Conservation (phyloP, 2,888 invertebrate species). For the Frankliniella intonsa region DNA sequence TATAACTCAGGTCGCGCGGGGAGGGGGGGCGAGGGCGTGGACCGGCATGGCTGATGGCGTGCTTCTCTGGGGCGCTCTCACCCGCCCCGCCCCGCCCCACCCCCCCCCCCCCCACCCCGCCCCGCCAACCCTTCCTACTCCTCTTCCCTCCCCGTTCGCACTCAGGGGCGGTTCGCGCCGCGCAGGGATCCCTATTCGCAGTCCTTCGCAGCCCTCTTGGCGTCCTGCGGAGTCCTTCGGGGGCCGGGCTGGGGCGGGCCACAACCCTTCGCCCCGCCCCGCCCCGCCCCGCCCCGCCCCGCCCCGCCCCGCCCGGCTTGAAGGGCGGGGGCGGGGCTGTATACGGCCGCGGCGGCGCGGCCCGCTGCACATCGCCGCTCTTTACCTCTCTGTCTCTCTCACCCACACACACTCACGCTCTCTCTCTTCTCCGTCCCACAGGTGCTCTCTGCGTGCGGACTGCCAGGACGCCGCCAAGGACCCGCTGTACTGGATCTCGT, state of each 20-base stretch:
- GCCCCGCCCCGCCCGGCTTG: too few species aligned
- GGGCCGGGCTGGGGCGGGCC: too few species aligned
- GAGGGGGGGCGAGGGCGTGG: background rate
- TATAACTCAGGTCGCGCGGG: background rate
- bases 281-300: too few species aligned
- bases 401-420: background rate
- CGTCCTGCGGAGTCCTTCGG: too few species aligned
- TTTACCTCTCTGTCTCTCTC: background rate
- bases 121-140: background rate
- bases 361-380: too few species aligned
- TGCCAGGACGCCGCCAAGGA: constrained; percentile 90
- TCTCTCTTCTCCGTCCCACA: constrained; percentile 40
- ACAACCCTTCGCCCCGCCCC: too few species aligned
- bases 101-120: background rate
- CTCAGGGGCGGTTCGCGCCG: too few species aligned
- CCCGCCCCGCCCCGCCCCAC: background rate
- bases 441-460: constrained; percentile 83
- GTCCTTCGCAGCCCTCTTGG: too few species aligned
- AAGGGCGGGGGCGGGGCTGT: too few species aligned
- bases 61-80: background rate
- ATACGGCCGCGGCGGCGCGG: too few species aligned
- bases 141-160: too few species aligned
- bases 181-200: too few species aligned
- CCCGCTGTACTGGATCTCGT: constrained; percentile 92
- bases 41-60: background rate